phyloP scores from a whole-genome alignment of 2,888 invertebrate genomes.

The Acanthoscelides obtectus region DNA sequence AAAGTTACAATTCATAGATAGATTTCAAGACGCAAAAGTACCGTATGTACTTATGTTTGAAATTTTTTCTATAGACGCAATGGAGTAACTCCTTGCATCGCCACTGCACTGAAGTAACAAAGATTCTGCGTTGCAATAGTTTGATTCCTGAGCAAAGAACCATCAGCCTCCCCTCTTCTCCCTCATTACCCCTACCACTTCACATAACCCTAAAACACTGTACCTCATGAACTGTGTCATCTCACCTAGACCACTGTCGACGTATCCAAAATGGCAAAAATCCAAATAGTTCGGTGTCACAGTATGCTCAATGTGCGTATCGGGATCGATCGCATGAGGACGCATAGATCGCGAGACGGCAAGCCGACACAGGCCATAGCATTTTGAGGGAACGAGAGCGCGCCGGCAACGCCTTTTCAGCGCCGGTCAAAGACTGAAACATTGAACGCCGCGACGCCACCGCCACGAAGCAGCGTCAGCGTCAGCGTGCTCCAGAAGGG shows the following conservation, averaged over 20 bases:
- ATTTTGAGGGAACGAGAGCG: neutral
- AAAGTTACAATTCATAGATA: too few relatives aligned
- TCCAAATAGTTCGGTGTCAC: neutral
- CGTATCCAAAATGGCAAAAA: neutral
- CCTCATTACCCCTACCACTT: too few relatives aligned
- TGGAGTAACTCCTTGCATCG: too few relatives aligned
- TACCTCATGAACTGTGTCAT: neutral
- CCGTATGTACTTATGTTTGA: too few relatives aligned
- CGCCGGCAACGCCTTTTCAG: neutral
- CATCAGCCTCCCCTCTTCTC: too few relatives aligned
- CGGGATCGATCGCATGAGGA: neutral
- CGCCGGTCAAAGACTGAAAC: neutral
- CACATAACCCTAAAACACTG: too few relatives aligned
- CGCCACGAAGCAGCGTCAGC: neutral
- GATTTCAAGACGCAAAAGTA: too few relatives aligned
- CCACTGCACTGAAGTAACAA: too few relatives aligned
- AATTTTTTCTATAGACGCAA: too few relatives aligned
- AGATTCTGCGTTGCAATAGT: too few relatives aligned
- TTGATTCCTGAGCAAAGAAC: too few relatives aligned
- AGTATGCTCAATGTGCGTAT: neutral
- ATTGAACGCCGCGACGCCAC: neutral
- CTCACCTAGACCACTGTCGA: neutral
- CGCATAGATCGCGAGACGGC: neutral
- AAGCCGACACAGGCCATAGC: neutral
- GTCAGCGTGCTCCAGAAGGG: neutral